Evolutionary conservation across 2,113 vertebrate genomes (phyloP), one percentile per base, ranked within the genome.

Genomic region (Microcebus jonahi): DNA sequence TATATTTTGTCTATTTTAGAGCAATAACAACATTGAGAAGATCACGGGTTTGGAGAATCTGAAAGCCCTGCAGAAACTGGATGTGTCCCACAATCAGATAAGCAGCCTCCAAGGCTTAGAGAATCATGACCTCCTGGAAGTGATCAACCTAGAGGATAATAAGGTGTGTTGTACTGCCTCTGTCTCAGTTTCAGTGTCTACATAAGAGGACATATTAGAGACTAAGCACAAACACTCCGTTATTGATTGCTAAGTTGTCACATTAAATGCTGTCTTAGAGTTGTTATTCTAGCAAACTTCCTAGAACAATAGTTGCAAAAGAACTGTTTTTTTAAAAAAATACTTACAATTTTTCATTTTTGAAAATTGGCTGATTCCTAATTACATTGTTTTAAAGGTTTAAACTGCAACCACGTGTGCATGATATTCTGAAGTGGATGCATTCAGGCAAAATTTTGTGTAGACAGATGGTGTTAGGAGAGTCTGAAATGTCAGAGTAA

Each of bases 61-160:
- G 34, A 98, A 94, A 97, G 77, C 14, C 31, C 98, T 99, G 2
- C 99, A 98, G 97, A 96, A 97, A 3, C 90, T 99, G 53, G 99
- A 99, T 92, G 97, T 99, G 98, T 99, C 99, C 48, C 80, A 95
- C 63, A 99, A 99, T 98, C 97, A 97, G 92, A 99, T 99, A 92
- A 98, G 94, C 27, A 98, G 98, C 61, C 98, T 99, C 25, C 97
- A 98, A 79, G 99, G 99, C 45, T 98, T 99, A 76, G 98, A 99
- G 94, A 98, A 94, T 14, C 99, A 99, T 1, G 88, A 98, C 25
- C 95, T 99, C 0, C 97, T 99, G 27, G 98, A 99, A 96, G 81
- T 77, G 14, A 96, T 99, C 96, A 98, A 99, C 98, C 98, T 99
- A 5, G 98, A 99, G 91, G 97, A 98, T 11, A 99, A 99, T 97